Evolutionary conservation across 2,113 vertebrate species (phyloP).

Genomic region (Cebus imitator): DNA sequence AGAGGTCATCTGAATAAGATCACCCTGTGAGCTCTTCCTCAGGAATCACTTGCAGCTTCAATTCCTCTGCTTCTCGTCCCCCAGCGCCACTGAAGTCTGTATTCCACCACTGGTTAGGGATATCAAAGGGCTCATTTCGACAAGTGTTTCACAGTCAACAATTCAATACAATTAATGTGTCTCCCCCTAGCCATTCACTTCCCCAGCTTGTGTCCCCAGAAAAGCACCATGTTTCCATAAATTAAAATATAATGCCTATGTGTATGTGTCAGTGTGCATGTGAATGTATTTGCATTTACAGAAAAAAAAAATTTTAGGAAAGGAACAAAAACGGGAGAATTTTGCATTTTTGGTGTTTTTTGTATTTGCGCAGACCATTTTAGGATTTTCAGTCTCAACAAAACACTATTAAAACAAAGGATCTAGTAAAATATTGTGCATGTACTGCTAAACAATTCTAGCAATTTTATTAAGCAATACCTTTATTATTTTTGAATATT

Average conservation of each 20-base stretch:
- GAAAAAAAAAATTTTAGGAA: constrained; percentile 46
- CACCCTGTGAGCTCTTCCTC: constrained; percentile 62
- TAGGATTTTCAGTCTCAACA: constrained; percentile 81
- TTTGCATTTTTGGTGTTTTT: constrained; percentile 82
- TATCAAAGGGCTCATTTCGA: constrained; percentile 70
- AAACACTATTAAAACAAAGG: constrained; percentile 85
- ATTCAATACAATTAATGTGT: constrained; percentile 55
- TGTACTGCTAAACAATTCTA: constrained; percentile 84
- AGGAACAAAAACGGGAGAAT: constrained; percentile 82
- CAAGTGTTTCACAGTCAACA: constrained; percentile 60
- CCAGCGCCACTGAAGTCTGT: constrained; percentile 66
- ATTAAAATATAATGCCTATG: constrained; percentile 24
- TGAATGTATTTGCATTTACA: constrained; percentile 30
- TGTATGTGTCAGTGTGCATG: not conserved
- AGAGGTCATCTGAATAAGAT: constrained; percentile 80
- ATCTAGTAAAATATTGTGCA: constrained; percentile 85
- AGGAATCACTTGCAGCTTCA: not conserved
- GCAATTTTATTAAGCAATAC: constrained; percentile 86
- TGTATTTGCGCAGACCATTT: constrained; percentile 83
- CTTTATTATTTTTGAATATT: constrained; percentile 82
- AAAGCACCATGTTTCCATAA: constrained; percentile 76
- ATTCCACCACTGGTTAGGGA: constrained; percentile 73
- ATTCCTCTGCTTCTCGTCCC: constrained; percentile 65
- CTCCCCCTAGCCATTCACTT: not conserved
- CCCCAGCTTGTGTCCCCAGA: not conserved